Evolutionary conservation across 2,113 vertebrate species (phyloP), one percentile per base, ranked within the genome.

Genomic region (Odontophorus gujanensis): DNA sequence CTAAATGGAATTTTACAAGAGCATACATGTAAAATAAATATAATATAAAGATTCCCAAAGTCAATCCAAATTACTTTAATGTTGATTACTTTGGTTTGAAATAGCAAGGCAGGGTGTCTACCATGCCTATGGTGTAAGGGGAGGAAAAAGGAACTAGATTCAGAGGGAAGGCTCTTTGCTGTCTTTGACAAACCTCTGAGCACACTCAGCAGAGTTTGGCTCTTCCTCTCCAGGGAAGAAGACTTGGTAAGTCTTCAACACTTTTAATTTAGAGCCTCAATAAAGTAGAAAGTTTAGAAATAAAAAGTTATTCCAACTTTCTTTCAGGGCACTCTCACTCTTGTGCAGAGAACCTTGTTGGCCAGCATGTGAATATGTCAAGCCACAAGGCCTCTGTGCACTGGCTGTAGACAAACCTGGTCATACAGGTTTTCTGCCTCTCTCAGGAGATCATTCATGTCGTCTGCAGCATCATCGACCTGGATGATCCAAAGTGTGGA

Each of bases 391-490:
- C 2, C 10, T 43, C 65, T 69, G 62, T 79, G 18, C 28, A 83
- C 34, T 81, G 34, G 57, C 22, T 57, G 19, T 80, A 77, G 58
- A 95, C 97, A 57, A 92, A 99, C 99, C 98, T 98, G 98, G 71
- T 97, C 96, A 80, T 92, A 87, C 69, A 99, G 97, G 26, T 93
- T 93, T 14, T 97, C 95, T 81, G 98, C 75, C 43, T 99, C 98
- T 79, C 96, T 89, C 43, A 97, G 91, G 72, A 99, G 92, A 40
- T 96, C 85, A 25, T 94, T 96, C 57, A 96, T 92, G 62, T 97
- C 97, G 3, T 92, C 96, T 92, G 98, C 97, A 95, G 98, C 93
- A 62, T 97, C 96, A 48, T 82, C 97, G 10, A 98, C 97, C 85
- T 98, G 97, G 21, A 80, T 93, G 88, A 96, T 98, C 97, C 98